Base-by-base conservation (phyloP, 1,140 invertebrate species). In the Zaprionus kolodkinae region DNA sequence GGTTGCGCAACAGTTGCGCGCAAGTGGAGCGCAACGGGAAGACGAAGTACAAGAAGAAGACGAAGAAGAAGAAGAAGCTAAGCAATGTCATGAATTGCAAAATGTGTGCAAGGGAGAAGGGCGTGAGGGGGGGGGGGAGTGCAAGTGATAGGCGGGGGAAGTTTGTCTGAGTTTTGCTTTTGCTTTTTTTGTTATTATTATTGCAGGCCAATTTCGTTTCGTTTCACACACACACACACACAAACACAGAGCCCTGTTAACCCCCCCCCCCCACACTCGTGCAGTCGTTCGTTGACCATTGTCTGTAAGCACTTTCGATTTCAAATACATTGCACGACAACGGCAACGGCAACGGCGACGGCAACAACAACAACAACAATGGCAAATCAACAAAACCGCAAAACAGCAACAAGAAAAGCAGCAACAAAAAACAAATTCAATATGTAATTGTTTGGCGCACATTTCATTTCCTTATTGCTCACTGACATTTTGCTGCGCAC, bases 381-480 rank as follows among this genome's bases (percentile, higher is more conserved):
- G 52, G 25, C 21, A 55, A 55, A 30, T 55, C 52, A 55, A 30
- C 21, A 55, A 30, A 55, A 55, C 21, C 27, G 21, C 48, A 79
- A 50, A 71, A 6, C n/a, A 64, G 33, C 43, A 60, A 40, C 36
- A 70, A 48, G 25, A 59, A 13, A 7, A 69, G 30, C 43, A 79
- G 15, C 45, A 70, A 56, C 30, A 67, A 15, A 12, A 12, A 70
- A 40, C 64, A 80, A 73, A 78, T 78, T 66, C 70, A 89, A 89
- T 89, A 63, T 77, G 74, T 73, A 85, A 89, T 89, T 87, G 84
- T 87, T 87, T 87, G 83, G 85, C 78, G 81, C 85, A 88, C 78
- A 90, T 89, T 90, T 89, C 81, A 89, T 89, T 89, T 89, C 85
- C 85, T 89, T 89, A 89, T 88, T 88, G 84, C 84, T 88, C 78